phyloP scores from a whole-genome alignment of 2,113 vertebrate genomes.

The Mirza zaza region DNA sequence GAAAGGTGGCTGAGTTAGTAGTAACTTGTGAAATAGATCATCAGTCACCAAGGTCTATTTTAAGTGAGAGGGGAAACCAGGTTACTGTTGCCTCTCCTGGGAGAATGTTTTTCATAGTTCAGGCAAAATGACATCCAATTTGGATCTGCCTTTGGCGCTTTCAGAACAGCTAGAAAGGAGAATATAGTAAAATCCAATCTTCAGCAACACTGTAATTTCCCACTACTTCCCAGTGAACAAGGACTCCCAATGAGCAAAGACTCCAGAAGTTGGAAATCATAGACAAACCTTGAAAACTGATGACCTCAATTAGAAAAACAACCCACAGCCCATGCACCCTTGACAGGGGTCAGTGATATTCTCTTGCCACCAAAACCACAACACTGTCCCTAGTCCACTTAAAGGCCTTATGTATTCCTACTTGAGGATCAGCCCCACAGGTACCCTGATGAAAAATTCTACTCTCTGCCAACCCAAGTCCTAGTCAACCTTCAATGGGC shows the following conservation, averaged over 20 bases:
- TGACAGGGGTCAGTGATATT: not conserved
- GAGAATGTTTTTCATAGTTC: conserved; percentile 54
- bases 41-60: conserved; percentile 47
- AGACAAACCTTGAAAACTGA: not conserved
- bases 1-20: not conserved
- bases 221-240: not conserved
- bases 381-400: not conserved
- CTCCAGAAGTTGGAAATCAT: not conserved
- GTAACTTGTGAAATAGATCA: conserved; percentile 53
- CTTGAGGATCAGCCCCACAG: not conserved
- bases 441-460: not conserved
- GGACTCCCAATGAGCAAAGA: not conserved
- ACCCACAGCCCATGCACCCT: not conserved
- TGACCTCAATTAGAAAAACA: not conserved
- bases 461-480: not conserved
- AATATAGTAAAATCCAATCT: conserved; percentile 17
- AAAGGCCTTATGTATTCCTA: not conserved
- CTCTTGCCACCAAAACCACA: not conserved
- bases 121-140: conserved; percentile 61
- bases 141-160: conserved; percentile 58
- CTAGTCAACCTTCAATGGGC: not conserved
- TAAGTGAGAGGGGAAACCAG: conserved; percentile 69
- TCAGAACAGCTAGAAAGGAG: conserved; percentile 38
- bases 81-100: conserved; percentile 55
- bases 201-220: not conserved